phyloP scores from a whole-genome alignment of 2,113 vertebrate species.

The Pelusios castaneus region DNA sequence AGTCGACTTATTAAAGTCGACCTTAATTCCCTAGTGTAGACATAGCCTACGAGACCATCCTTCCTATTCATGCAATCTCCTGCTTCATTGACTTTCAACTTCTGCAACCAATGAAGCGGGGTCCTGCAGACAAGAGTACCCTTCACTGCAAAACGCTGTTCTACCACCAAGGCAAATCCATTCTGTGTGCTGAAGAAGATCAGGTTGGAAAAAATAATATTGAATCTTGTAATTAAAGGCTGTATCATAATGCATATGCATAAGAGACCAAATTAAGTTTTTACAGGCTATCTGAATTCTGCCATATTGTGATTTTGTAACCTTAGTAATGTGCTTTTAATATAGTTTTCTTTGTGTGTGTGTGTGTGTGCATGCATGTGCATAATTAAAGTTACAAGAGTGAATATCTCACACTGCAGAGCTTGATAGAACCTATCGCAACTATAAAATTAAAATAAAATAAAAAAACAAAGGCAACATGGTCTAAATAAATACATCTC shows the following conservation, averaged over 20 bases:
- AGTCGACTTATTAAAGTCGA: no score
- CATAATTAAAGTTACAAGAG: not conserved
- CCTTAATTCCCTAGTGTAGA: no score
- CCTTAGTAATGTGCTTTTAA: not conserved
- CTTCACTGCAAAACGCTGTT: not conserved
- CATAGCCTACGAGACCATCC: not conserved
- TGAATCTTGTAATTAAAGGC: not conserved
- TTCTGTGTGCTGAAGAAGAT: not conserved
- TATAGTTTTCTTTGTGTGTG: not conserved
- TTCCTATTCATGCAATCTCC: not conserved
- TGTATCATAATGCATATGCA: not conserved
- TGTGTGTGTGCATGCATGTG: not conserved
- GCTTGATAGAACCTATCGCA: not conserved
- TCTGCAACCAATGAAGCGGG: not conserved
- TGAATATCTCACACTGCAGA: not conserved
- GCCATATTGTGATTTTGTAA: not conserved
- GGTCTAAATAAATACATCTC: not conserved
- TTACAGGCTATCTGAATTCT: not conserved
- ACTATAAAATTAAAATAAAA: not conserved
- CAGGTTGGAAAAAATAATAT: not conserved
- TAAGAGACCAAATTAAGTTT: not conserved
- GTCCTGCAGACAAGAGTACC: rapidly evolving
- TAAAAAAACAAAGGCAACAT: not conserved
- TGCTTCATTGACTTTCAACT: not conserved
- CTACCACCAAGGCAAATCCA: not conserved